Evolutionary conservation across 2,113 vertebrate genomes (phyloP).

Genomic region (Tauraco erythrolophus): DNA sequence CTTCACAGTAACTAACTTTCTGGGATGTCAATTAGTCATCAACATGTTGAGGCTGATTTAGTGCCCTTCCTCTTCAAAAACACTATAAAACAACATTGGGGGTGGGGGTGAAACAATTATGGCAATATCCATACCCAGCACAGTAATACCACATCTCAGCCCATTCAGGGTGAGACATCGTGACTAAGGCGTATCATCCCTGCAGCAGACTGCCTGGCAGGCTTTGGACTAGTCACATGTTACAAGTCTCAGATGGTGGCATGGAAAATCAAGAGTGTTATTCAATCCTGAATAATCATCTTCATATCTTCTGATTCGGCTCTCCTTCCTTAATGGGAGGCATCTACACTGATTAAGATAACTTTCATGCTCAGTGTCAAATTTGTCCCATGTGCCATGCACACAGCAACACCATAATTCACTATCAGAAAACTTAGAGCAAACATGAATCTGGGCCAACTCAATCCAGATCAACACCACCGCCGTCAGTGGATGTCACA

Average conservation of each 20-base stretch:
- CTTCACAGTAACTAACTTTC: neutral
- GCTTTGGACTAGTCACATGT: neutral
- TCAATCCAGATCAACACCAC: neutral
- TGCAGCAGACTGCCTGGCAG: neutral
- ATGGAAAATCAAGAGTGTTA: neutral
- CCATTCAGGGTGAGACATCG: neutral
- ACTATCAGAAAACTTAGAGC: rapidly evolving
- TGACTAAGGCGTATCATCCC: neutral
- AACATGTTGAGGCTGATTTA: neutral
- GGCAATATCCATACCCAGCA: neutral
- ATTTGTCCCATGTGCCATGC: neutral
- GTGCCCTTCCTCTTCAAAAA: neutral
- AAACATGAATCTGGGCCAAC: neutral
- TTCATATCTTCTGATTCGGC: neutral
- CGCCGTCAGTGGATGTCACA: neutral
- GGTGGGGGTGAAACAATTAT: rapidly evolving
- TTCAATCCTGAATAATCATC: neutral
- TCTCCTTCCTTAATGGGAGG: neutral
- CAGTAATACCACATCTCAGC: neutral
- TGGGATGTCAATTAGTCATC: neutral
- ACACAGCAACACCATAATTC: neutral
- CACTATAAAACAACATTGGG: neutral
- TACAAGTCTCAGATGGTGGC: neutral
- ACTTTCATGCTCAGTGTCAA: rapidly evolving
- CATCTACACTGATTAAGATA: neutral